phyloP scores from a whole-genome alignment of 2,888 invertebrate species.

The Auanema freiburgensis region DNA sequence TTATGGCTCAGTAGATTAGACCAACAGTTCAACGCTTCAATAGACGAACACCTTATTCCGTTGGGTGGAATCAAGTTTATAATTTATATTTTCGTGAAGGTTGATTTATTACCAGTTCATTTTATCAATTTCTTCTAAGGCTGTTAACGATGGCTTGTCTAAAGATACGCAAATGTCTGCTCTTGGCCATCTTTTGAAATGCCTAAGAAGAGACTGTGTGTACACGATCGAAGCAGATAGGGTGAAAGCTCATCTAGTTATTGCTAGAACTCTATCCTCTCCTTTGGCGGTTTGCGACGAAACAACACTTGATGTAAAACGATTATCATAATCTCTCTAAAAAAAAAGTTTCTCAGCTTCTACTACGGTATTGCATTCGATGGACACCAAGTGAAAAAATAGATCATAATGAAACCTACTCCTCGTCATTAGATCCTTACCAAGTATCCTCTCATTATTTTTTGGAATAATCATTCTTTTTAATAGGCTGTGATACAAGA shows the following conservation, averaged over 20 bases:
- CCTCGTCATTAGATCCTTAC: constrained; percentile 9
- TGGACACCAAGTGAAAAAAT: constrained; percentile 2
- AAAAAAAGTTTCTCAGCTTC: background rate
- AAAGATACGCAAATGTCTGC: constrained; percentile 19
- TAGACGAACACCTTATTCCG: constrained; percentile 17
- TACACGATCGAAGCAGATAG: constrained; percentile 4
- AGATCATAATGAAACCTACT: background rate
- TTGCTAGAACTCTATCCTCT: constrained; percentile 19
- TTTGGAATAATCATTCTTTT: background rate
- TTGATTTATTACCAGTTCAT: background rate
- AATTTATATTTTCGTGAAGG: constrained; percentile 27
- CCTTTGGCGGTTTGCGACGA: constrained; percentile 24
- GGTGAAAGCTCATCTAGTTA: background rate
- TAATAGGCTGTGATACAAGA: constrained; percentile 20
- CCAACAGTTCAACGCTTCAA: constrained; percentile 13
- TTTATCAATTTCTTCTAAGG: constrained; percentile 5
- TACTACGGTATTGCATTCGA: background rate
- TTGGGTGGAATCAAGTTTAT: constrained; percentile 26
- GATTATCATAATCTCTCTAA: background rate
- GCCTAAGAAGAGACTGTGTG: constrained; percentile 1
- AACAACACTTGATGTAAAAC: constrained; percentile 30
- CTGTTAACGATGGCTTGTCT: constrained; percentile 22
- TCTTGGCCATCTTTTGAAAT: constrained; percentile 15
- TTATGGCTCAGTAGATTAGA: constrained; percentile 21
- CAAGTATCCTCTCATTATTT: background rate